Conservation (phyloP, 2,797 vertebrate genomes). For the Ambastaia sidthimunki region DNA sequence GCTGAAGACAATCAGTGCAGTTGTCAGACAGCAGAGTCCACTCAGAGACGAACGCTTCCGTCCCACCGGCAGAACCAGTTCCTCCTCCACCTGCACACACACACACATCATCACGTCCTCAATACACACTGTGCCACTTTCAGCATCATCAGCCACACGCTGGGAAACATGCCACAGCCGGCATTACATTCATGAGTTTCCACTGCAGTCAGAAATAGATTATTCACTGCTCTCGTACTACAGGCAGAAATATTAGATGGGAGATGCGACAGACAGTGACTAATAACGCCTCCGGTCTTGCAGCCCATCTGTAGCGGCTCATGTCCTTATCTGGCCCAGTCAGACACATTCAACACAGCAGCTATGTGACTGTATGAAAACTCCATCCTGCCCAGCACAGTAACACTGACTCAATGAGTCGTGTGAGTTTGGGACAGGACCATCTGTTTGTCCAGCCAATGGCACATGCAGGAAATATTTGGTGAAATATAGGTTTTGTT, state of each 20-base stretch:
- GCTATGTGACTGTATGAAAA: too few relatives aligned
- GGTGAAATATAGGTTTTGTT: too few relatives aligned
- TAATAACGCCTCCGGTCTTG: slow-evolving; percentile 66
- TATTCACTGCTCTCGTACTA: slow-evolving; percentile 29
- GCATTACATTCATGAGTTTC: slow-evolving; percentile 11
- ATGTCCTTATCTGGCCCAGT: slow-evolving; percentile 60
- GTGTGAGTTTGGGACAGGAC: not conserved
- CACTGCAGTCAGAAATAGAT: slow-evolving; percentile 20
- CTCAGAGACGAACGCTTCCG: slow-evolving; percentile 80
- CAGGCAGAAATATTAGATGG: not conserved
- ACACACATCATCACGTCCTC: slow-evolving; percentile 21
- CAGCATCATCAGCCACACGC: slow-evolving; percentile 23
- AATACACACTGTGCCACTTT: slow-evolving; percentile 10
- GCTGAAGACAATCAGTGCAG: slow-evolving; percentile 87
- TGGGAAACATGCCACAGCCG: slow-evolving; percentile 26
- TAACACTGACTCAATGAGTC: not conserved
- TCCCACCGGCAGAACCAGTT: slow-evolving; percentile 71
- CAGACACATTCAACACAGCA: too few relatives aligned
- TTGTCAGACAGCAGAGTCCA: slow-evolving; percentile 88
- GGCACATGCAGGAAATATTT: too few relatives aligned
- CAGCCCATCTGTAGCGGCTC: slow-evolving; percentile 71
- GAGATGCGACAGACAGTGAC: too few relatives aligned
- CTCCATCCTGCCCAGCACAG: not conserved
- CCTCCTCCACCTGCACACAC: slow-evolving; percentile 78
- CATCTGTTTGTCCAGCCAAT: too few relatives aligned